These are phyloP conservation scores for Protomyctophum bolini DNA, from an alignment of 2,113 vertebrate genomes.

Conservation along the genomic window DNA sequence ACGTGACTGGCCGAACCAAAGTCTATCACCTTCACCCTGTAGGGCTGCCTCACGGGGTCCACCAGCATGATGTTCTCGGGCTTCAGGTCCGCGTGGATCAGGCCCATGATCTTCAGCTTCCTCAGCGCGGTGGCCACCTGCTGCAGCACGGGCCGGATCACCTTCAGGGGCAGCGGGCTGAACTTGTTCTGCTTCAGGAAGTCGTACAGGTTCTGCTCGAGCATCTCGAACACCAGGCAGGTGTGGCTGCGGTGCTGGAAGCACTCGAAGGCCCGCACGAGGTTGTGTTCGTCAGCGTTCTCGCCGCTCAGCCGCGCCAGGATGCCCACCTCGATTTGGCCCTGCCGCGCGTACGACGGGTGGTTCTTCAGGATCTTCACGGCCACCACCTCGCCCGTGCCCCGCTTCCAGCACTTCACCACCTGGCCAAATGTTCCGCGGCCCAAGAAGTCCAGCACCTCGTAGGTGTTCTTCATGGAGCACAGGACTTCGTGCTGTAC, in stretches of 20 bases:
- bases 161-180: conserved; percentile 96
- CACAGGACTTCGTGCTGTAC: conserved; percentile 96
- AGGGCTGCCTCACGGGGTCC: conserved; percentile 96
- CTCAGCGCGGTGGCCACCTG: conserved; percentile 98
- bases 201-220: conserved; percentile 98
- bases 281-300: conserved; percentile 97
- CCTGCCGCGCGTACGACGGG: conserved; percentile 96
- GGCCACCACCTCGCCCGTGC: conserved; percentile 94
- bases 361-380: conserved; percentile 99
- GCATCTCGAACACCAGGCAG: conserved; percentile 98
- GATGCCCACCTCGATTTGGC: conserved; percentile 98
- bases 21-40: conserved; percentile 98
- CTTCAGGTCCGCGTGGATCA: conserved; percentile 99
- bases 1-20: conserved; percentile 99
- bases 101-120: conserved; percentile 96
- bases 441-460: conserved; percentile 97
- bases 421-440: conserved; percentile 98
- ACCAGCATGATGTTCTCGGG: conserved; percentile 99
- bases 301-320: conserved; percentile 94
- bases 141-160: conserved; percentile 96
- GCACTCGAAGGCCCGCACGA: conserved; percentile 96
- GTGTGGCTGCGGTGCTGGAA: conserved; percentile 98
- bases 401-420: conserved; percentile 98
- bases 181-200: conserved; percentile 99
- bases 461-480: conserved; percentile 96